Base-by-base conservation (phyloP, 2,113 vertebrate genomes). In the Chlorodrepanis virens region DNA sequence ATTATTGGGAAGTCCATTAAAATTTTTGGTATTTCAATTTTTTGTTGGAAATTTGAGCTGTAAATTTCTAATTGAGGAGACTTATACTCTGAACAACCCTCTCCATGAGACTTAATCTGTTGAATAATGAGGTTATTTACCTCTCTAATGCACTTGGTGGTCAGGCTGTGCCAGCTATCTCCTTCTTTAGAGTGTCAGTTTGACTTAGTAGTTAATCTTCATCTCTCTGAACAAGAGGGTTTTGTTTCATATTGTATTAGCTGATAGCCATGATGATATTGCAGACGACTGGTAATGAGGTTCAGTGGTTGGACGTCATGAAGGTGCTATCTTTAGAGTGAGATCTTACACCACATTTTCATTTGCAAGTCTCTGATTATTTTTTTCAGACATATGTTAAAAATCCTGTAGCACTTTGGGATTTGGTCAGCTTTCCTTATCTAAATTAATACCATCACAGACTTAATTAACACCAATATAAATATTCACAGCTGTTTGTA, bases 381-480 rank as follows among this genome's bases (percentile, higher is more conserved):
- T 83, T 89, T 87, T 69, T 93, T 86, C 54, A 79, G 57, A 91
- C n/a, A 29, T 27, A 56, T 28, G 64, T 69, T 89, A 82, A 93
- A 94, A 97, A 79, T 79, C 65, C 50, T 2, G 3, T 49, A 87
- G 31, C 29, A 88, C 25, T 84, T 65, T 44, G 42, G 83, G 70
- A 93, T 93, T 92, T 95, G 64, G 25, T 53, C 88, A 91, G 90
- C 49, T 47, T 87, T 94, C 50, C 71, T 94, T 97, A 96, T 91
- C 87, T 96, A 95, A 97, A 93, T 94, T 96, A 96, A 92, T 94
- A 79, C 10, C 20, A 64, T 91, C 56, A 84, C 68, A 88, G 74
- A 76, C 59, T 94, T 94, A 96, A 93, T 96, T 96, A 96, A 85
- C 69, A 87, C 25, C 45, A 87, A 92, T 81, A 95, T 47, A 96